Conservation (phyloP, 2,113 vertebrate species). For the Psettodes erumei region DNA sequence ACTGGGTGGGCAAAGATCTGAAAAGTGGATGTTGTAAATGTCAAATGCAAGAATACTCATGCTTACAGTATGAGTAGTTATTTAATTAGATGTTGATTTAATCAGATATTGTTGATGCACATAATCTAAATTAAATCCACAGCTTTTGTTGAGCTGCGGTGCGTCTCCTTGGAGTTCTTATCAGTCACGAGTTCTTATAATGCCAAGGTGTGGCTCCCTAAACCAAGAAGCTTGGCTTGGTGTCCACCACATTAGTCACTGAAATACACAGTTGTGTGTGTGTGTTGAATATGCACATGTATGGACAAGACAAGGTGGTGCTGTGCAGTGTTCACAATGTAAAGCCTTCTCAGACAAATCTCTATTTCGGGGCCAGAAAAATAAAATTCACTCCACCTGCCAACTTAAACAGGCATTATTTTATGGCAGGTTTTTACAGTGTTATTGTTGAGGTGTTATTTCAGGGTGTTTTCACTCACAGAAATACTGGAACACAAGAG, state of each 20-base stretch:
- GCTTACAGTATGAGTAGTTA: neutral
- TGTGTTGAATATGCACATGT: neutral
- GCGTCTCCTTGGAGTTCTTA: neutral
- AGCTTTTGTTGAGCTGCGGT: neutral
- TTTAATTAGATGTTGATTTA: neutral
- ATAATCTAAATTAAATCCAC: too few relatives aligned
- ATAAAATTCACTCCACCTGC: neutral
- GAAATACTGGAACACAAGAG: neutral
- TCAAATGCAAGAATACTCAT: too few relatives aligned
- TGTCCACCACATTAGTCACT: neutral
- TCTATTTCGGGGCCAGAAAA: neutral
- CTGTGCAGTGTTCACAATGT: neutral
- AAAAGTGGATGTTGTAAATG: too few relatives aligned
- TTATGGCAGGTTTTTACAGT: neutral
- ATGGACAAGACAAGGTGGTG: too few relatives aligned
- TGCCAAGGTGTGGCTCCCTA: constrained; percentile 8
- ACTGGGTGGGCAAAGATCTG: too few relatives aligned
- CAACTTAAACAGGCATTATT: neutral
- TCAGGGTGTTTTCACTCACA: neutral
- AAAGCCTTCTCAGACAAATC: neutral
- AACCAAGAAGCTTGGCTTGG: neutral
- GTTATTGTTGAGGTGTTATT: neutral
- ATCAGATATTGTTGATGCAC: too few relatives aligned
- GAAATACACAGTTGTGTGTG: neutral
- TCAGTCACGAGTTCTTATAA: neutral